Evolutionary conservation across 2,113 vertebrate genomes (phyloP).

Genomic region (Gadus chalcogrammus): DNA sequence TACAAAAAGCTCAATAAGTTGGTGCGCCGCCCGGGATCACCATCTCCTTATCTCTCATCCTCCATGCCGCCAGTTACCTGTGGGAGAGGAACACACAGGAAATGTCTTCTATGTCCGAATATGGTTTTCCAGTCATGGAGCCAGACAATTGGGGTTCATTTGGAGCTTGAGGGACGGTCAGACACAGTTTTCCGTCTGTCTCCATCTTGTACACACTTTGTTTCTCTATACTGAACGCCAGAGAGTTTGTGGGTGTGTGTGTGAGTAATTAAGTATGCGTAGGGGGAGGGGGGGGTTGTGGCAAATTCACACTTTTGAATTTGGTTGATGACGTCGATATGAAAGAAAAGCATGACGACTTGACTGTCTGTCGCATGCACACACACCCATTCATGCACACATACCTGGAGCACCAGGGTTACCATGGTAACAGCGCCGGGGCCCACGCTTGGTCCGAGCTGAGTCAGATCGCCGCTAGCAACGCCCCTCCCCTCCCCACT

Average conservation of each 20-base stretch:
- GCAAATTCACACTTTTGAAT: no score
- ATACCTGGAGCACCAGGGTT: constrained; percentile 40
- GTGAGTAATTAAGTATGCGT: no score
- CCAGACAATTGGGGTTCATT: no score
- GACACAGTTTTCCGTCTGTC: no score
- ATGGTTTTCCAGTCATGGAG: constrained; percentile 39
- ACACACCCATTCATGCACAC: constrained; percentile 14
- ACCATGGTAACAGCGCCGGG: constrained; percentile 50
- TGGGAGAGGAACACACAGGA: constrained; percentile 28
- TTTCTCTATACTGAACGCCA: no score
- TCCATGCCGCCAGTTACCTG: constrained; percentile 19
- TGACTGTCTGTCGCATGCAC: constrained; percentile 10
- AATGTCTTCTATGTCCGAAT: constrained; percentile 24
- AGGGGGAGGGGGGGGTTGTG: no score
- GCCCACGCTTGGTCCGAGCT: constrained; percentile 16
- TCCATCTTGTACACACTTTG: no score
- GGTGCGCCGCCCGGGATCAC: neutral
- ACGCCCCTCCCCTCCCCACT: neutral
- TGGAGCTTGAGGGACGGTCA: no score
- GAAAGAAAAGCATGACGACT: no score
- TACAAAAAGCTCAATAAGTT: no score
- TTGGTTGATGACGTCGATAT: no score
- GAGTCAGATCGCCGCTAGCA: constrained; percentile 38
- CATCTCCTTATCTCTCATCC: constrained; percentile 27
- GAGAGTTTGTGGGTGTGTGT: no score